Evolutionary conservation across 1,140 invertebrate genomes (phyloP).

Genomic region (Brachionus rubens): DNA sequence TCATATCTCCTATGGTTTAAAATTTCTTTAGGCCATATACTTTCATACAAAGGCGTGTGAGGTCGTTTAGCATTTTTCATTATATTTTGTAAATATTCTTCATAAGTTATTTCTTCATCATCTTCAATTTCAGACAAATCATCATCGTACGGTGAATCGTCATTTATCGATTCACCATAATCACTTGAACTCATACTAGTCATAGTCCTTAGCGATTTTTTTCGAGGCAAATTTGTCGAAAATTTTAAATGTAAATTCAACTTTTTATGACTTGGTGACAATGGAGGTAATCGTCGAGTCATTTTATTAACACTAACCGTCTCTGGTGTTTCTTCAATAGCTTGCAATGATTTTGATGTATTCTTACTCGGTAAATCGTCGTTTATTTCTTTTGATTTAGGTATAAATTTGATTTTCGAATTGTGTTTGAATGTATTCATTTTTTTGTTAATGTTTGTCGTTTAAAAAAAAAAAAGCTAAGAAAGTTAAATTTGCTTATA

Average conservation of each 20-base stretch:
- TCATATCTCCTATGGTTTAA: background rate
- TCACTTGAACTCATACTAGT: background rate
- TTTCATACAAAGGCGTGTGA: slow-evolving; percentile 6
- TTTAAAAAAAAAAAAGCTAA: slow-evolving; percentile 9
- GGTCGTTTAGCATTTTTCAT: background rate
- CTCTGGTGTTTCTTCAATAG: background rate
- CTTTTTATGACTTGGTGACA: background rate
- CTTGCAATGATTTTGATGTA: background rate
- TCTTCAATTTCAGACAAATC: background rate
- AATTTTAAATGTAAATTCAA: background rate
- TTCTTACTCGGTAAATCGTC: background rate
- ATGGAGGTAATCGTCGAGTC: background rate
- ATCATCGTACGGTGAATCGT: background rate
- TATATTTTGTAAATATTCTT: slow-evolving; percentile 8
- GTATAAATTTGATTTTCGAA: slow-evolving; percentile 1
- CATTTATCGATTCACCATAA: background rate
- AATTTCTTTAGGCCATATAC: slow-evolving; percentile 8
- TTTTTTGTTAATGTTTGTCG: background rate
- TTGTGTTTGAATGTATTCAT: background rate
- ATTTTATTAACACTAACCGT: background rate
- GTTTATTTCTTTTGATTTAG: background rate
- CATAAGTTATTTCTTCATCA: slow-evolving; percentile 19
- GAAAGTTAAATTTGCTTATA: too few species aligned
- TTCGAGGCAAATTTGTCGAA: background rate
- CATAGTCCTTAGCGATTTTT: background rate